These are phyloP conservation scores for Leucophora obtusa DNA, from an alignment of 2,888 invertebrate species.

Conservation along the genomic window DNA sequence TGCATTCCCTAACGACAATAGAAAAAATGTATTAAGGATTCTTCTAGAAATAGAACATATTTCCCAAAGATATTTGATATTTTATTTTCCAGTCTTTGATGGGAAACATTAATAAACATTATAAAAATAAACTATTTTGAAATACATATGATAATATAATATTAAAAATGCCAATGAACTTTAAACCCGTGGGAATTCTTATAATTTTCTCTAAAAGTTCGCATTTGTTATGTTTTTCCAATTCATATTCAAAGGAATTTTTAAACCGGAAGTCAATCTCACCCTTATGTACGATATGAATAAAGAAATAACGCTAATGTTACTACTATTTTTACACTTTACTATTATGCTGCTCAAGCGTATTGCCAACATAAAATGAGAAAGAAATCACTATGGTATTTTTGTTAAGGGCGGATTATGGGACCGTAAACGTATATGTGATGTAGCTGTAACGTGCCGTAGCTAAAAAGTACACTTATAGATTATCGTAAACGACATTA, in stretches of 20 bases:
- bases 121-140: conserved; percentile 6
- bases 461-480: no score
- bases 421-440: no score
- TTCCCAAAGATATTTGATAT: conserved; percentile 39
- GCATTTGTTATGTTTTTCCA: conserved; percentile 9
- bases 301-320: conserved; percentile 7
- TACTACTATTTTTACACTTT: conserved; percentile 35
- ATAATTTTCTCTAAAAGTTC: background rate
- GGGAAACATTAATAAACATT: background rate
- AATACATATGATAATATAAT: background rate
- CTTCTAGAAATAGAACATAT: conserved; percentile 17
- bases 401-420: no score
- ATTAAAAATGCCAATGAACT: conserved; percentile 58
- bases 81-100: background rate
- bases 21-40: background rate
- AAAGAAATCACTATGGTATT: conserved; percentile 22
- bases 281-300: conserved; percentile 38
- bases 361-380: conserved; percentile 18
- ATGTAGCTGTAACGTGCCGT: no score
- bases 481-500: no score
- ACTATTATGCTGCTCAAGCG: conserved; percentile 58
- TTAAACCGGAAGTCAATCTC: conserved; percentile 55
- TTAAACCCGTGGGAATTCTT: conserved; percentile 55
- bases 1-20: conserved; percentile 23
- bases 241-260: conserved; percentile 49